phyloP scores from a whole-genome alignment of 2,888 invertebrate species.

The Pseudococcus jackbeardsleyi region DNA sequence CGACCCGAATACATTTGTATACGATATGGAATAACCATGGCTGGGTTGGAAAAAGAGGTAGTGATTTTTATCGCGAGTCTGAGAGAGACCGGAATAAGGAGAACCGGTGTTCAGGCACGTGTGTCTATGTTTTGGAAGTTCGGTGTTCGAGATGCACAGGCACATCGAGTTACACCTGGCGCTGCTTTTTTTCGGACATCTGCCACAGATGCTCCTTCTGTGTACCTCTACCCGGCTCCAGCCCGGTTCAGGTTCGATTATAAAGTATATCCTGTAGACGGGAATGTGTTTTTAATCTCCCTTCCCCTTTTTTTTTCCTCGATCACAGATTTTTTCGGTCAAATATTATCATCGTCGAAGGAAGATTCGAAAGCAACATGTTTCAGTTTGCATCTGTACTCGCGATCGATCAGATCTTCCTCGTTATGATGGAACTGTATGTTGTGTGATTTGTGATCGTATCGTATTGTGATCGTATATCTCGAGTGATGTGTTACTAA shows the following conservation, averaged over 20 bases:
- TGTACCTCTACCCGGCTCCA: conserved; percentile 1
- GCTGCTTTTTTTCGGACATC: conserved; percentile 60
- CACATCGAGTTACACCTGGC: conserved; percentile 61
- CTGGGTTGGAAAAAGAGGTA: neutral
- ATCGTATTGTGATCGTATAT: neutral
- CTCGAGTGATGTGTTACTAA: neutral
- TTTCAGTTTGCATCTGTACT: conserved; percentile 52
- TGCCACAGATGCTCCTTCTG: conserved; percentile 58
- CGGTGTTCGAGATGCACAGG: neutral
- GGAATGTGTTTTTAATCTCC: conserved; percentile 63
- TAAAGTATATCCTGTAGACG: conserved; percentile 53
- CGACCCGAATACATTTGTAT: neutral
- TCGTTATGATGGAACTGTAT: neutral
- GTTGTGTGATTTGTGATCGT: neutral
- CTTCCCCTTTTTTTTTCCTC: conserved; percentile 37
- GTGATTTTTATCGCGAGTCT: neutral
- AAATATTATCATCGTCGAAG: conserved; percentile 46
- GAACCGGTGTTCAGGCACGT: conserved; percentile 64
- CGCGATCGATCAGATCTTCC: neutral
- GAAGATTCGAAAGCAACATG: conserved; percentile 48
- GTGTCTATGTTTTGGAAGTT: conserved; percentile 56
- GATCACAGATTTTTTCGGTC: conserved; percentile 49
- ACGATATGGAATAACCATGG: neutral
- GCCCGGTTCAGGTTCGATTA: conserved; percentile 27
- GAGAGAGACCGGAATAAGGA: conserved; percentile 3